phyloP scores from a whole-genome alignment of 2,797 vertebrate genomes.

The Gymnodraco acuticeps region DNA sequence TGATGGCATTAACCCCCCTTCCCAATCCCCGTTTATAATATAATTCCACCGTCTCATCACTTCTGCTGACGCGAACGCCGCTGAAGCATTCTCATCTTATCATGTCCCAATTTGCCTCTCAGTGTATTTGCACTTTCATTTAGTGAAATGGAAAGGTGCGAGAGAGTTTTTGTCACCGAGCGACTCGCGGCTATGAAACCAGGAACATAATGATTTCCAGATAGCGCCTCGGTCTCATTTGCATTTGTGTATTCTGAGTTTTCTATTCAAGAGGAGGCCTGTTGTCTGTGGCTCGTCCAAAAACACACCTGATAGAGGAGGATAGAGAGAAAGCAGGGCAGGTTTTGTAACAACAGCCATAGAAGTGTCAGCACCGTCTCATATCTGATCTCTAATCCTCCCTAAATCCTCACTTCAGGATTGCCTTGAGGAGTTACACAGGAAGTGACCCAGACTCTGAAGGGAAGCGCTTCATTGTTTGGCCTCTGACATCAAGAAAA shows the following conservation, averaged over 20 bases:
- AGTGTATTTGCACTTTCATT: constrained; percentile 57
- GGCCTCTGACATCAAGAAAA: constrained; percentile 47
- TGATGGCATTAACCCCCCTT: constrained; percentile 59
- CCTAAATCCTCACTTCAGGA: constrained; percentile 61
- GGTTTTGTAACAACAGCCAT: constrained; percentile 24
- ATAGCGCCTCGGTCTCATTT: constrained; percentile 40
- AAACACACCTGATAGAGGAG: constrained; percentile 18
- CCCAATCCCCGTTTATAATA: constrained; percentile 58
- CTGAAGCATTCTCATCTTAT: constrained; percentile 58
- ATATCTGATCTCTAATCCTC: constrained; percentile 66
- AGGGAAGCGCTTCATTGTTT: constrained; percentile 48
- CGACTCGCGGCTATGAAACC: constrained; percentile 21
- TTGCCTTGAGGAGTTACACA: constrained; percentile 51
- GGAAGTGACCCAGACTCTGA: constrained; percentile 44
- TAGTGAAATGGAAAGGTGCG: constrained; percentile 43
- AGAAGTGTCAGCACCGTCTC: constrained; percentile 34
- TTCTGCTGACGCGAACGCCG: constrained; percentile 52
- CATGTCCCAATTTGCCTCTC: constrained; percentile 58
- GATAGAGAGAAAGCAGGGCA: constrained; percentile 4
- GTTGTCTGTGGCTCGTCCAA: constrained; percentile 15
- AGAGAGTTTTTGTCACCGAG: constrained; percentile 37
- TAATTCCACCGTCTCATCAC: constrained; percentile 66
- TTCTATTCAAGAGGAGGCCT: constrained; percentile 21
- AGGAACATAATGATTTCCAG: constrained; percentile 24
- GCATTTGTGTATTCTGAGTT: constrained; percentile 31